A percentile compares a stretch with the other conserved stretches of the same genome.
phyloP scores from a whole-genome alignment of 2,113 vertebrate species.

The Nesospiza acunhae region DNA sequence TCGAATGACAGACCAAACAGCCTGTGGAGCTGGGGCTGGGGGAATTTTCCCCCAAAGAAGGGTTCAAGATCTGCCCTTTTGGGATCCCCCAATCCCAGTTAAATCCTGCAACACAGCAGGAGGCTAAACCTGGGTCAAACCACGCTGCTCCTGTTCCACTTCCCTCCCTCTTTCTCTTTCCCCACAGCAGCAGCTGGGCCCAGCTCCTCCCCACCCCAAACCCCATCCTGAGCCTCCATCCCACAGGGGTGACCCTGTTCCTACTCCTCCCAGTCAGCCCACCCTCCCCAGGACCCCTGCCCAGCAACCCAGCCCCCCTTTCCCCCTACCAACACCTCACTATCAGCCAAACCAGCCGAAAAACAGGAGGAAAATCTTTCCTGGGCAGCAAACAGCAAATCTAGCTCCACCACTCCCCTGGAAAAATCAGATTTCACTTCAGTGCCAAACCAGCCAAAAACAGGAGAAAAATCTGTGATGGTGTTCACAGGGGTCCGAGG shows the following conservation, averaged over 20 bases:
- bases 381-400: neutral
- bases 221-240: neutral
- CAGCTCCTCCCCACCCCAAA: neutral
- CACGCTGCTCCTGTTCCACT: fast-evolving
- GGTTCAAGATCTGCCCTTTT: fast-evolving
- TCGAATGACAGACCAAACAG: fast-evolving
- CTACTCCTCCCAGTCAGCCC: fast-evolving
- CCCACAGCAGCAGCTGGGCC: neutral
- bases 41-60: neutral
- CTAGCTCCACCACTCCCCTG: neutral
- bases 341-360: neutral
- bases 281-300: neutral
- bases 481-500: no score
- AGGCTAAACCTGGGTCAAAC: neutral
- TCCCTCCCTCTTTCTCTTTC: neutral
- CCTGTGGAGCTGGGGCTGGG: neutral
- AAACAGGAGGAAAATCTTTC: fast-evolving
- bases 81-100: neutral
- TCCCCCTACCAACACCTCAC: neutral
- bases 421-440: neutral
- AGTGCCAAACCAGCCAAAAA: no score
- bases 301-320: neutral
- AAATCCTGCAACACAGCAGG: neutral
- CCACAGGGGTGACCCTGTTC: neutral
- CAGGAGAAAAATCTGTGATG: no score